Conservation (phyloP, 2,888 invertebrate species). For the Coelogynopora nodosa region DNA sequence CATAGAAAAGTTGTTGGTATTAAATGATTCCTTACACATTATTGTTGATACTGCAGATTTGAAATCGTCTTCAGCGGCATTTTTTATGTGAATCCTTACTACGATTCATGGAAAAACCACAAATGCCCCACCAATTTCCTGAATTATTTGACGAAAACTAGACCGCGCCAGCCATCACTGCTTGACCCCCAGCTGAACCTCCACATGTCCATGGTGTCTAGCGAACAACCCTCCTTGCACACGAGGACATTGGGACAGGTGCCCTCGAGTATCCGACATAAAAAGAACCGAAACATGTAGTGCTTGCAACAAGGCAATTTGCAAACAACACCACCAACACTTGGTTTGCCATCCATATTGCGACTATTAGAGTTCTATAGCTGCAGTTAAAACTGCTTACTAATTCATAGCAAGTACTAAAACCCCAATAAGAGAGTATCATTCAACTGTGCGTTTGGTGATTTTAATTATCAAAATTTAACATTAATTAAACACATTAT, state of each 20-base stretch:
- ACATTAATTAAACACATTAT: not conserved
- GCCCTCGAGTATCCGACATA: not conserved
- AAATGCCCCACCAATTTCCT: not conserved
- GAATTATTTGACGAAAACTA: not conserved
- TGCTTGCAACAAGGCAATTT: not conserved
- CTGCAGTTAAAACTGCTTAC: no score
- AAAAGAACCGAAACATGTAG: not conserved
- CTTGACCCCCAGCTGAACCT: no score
- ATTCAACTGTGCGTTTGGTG: no score
- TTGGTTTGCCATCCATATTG: not conserved
- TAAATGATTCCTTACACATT: no score
- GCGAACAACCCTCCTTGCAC: not conserved
- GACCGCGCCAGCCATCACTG: no score
- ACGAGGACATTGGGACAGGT: not conserved
- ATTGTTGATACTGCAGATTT: conserved; percentile 33
- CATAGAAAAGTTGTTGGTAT: no score
- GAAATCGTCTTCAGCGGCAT: not conserved
- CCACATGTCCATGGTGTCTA: not conserved
- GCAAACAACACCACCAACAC: not conserved
- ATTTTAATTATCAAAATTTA: no score
- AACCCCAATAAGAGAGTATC: no score
- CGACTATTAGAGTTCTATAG: not conserved
- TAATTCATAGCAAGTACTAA: no score
- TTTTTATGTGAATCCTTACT: not conserved
- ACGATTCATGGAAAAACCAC: not conserved